Evolutionary conservation across 2,797 vertebrate species (phyloP).

Genomic region (Xiphophorus birchmanni): DNA sequence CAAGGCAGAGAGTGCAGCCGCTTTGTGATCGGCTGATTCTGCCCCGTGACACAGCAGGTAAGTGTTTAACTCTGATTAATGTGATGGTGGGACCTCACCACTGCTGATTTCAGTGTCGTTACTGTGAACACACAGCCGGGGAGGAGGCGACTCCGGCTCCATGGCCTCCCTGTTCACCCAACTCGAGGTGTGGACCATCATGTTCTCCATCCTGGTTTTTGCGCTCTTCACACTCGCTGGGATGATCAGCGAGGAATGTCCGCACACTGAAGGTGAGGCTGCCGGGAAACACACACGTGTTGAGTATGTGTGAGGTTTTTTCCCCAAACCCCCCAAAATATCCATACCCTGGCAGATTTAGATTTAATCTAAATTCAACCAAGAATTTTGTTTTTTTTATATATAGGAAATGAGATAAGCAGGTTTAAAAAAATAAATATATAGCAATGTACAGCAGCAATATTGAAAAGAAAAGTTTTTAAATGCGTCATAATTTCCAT

Average conservation of each 20-base stretch:
- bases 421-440: background rate
- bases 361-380: background rate
- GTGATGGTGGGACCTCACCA: background rate
- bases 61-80: conserved; percentile 22
- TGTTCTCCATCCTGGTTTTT: conserved; percentile 77
- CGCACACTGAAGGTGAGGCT: conserved; percentile 52
- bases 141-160: conserved; percentile 3
- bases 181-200: conserved; percentile 68
- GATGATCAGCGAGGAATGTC: conserved; percentile 62
- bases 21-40: too few species aligned
- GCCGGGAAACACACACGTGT: conserved; percentile 8
- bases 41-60: conserved; percentile 16
- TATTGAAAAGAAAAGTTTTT: background rate
- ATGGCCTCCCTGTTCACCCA: conserved; percentile 72
- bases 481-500: background rate
- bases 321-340: background rate
- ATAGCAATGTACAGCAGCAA: background rate
- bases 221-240: conserved; percentile 72
- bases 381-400: background rate
- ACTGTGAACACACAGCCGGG: conserved; percentile 6
- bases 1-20: background rate
- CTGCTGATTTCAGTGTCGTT: conserved; percentile 1
- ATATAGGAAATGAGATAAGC: background rate
- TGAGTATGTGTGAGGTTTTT: background rate
- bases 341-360: background rate